Base-by-base conservation (phyloP, 2,888 invertebrate genomes). In the Plebejus argus region DNA sequence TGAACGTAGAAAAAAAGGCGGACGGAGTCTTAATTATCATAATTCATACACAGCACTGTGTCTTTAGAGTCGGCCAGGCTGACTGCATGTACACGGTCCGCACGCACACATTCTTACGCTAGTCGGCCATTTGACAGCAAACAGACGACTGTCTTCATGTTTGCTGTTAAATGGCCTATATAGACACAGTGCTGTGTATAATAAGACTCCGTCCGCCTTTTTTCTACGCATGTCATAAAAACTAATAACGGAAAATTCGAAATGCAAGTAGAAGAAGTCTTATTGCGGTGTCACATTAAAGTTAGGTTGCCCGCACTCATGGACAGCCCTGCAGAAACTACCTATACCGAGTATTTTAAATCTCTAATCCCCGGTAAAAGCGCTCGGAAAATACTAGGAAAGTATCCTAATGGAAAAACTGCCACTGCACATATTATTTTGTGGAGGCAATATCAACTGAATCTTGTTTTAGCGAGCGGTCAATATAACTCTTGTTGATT, bases 301-400 rank as follows among this genome's bases (percentile, higher is more conserved):
- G 61, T 61, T 61, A 12, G 61, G 61, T 23, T 10, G n/a, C 61
- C 61, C 20, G 61, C 61, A 23, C 61, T 23, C 61, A 12, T 12
- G 23, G 61, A 10, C 39, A 8, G 10, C 39, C 39, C 10, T n/a
- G 3, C 1, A 39, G 39, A 39, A n/a, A n/a, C n/a, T n/a, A n/a
- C n/a, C 39, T 23, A 20, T 23, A 58, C 61, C 12, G 1, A 61
- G 61, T 23, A 61, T 61, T 61, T 61, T 61, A 61, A 61, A 61
- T 61, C 61, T 61, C 12, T 61, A 61, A 61, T 61, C 20, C 61
- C 12, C 23, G 61, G 23, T 61, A 23, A 61, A 61, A 61, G 61
- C 61, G 23, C 61, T 23, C 61, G 61, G 61, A 61, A 61, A 61
- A 61, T 61, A 23, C 61, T 61, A 61, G 12, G 61, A 23, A 61